These are phyloP conservation scores for Drosophila pachea DNA, from an alignment of 1,140 invertebrate genomes.

Conservation along the genomic window DNA sequence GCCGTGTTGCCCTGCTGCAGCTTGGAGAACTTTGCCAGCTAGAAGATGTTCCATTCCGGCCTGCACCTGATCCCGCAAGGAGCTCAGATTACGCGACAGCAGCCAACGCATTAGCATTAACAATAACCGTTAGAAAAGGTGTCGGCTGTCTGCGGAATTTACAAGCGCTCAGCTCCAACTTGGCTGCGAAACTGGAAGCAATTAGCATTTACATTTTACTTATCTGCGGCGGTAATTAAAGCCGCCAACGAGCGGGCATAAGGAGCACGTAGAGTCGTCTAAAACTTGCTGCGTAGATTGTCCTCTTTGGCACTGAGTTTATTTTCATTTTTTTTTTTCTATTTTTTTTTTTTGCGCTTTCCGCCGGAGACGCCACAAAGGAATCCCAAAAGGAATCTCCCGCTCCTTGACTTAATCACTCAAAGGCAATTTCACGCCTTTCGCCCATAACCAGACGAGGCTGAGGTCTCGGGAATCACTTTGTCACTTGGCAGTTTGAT, in stretches of 20 bases:
- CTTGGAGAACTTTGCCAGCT: conserved; percentile 37
- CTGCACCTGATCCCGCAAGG: conserved; percentile 24
- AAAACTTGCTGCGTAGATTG: conserved; percentile 49
- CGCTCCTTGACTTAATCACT: conserved; percentile 68
- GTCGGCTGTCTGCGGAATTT: conserved; percentile 62
- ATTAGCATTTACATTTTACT: conserved; percentile 69
- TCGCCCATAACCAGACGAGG: conserved; percentile 41
- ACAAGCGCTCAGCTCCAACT: conserved; percentile 1
- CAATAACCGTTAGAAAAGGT: conserved; percentile 63
- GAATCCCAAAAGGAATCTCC: not conserved
- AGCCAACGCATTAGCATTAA: conserved; percentile 56
- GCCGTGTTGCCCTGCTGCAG: no score
- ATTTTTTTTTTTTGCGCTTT: conserved; percentile 54
- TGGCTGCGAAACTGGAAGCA: conserved; percentile 34
- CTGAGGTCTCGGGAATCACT: conserved; percentile 54
- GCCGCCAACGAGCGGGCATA: conserved; percentile 48
- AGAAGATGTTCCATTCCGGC: conserved; percentile 56
- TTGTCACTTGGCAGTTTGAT: conserved; percentile 74
- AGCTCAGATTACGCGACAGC: conserved; percentile 52
- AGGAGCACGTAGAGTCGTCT: conserved; percentile 63
- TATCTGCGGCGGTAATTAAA: conserved; percentile 64
- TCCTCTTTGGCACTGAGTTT: conserved; percentile 44
- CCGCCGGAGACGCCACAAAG: not conserved
- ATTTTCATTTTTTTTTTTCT: conserved; percentile 33
- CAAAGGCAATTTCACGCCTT: conserved; percentile 78